Evolutionary conservation across 2,113 vertebrate genomes (phyloP), one percentile per base, ranked within the genome.

Genomic region (Sinocyclocheilus anophthalmus): DNA sequence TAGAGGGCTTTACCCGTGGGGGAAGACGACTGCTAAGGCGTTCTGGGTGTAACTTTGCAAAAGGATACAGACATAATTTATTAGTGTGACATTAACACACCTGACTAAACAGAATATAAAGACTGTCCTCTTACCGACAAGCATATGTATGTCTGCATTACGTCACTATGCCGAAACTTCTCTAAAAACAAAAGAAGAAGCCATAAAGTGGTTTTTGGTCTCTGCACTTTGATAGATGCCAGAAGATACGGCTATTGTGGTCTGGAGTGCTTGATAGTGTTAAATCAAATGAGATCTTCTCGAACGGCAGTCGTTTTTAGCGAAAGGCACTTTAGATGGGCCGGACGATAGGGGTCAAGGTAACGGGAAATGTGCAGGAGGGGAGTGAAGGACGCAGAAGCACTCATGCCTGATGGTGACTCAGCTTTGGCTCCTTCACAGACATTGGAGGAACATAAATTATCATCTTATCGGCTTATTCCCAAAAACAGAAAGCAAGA

Each of bases 241-340:
- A 88, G 69, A n/a, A 86, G 89, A 90, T 84, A 88, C 0, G 8
- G 45, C 83, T 73, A 73, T 37, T 84, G 48, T 84, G 76, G 61
- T 48, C 59, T 59, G 61, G 79, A 77, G 75, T 67, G 84, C 76
- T 61, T 91, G 89, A 91, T 88, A 81, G 84, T 83, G 83, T 89
- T 88, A 88, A 91, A 90, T 91, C 86, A 91, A 91, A 88, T 87
- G 26, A 86, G 89, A 90, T 57, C 12, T 76, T 90, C 88, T 87
- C 83, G 84, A 91, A 89, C 50, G 76, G 2, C 82, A 73, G 87
- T 81, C 82, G 65, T 82, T 61, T 87, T 30, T 26, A 55, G 88
- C 65, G 88, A 84, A 55, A 87, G 69, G 61, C 84, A 87, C 88
- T 88, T 88, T 50, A 84, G 87, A 91, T 90, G 75, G 30, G 61